Conservation (phyloP, 2,797 vertebrate species). For the Enteromius radiatus region DNA sequence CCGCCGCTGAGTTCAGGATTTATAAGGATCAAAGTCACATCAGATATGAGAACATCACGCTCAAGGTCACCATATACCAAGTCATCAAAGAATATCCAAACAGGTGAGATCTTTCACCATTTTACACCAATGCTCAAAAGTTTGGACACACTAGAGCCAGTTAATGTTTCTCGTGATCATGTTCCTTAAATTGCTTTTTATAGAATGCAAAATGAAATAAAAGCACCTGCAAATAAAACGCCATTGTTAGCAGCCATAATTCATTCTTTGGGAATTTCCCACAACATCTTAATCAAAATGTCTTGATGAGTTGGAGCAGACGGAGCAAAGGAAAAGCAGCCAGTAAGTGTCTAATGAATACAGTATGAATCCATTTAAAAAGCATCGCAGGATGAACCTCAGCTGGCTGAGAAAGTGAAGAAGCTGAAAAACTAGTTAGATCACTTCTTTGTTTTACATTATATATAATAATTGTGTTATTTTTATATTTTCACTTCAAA, state of each 20-base stretch:
- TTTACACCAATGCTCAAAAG: neutral
- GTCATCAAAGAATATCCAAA: conserved; percentile 95
- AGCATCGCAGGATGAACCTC: neutral
- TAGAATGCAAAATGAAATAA: neutral
- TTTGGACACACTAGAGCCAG: neutral
- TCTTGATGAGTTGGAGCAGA: conserved; percentile 4
- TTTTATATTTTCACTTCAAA: neutral
- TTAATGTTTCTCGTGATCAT: neutral
- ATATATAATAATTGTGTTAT: neutral
- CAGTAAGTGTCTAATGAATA: neutral
- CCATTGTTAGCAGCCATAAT: neutral
- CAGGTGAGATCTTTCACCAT: conserved; percentile 81
- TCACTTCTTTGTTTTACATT: neutral
- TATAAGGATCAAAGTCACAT: conserved; percentile 93
- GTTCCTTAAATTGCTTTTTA: neutral
- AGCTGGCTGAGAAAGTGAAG: neutral
- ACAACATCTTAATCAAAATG: neutral
- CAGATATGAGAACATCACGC: conserved; percentile 93
- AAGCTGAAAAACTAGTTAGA: neutral
- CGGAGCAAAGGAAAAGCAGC: neutral
- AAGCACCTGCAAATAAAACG: conserved; percentile 1
- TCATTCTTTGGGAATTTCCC: neutral
- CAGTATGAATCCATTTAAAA: neutral
- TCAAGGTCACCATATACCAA: conserved; percentile 95
- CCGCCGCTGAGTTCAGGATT: conserved; percentile 96